Conservation (phyloP, 2,113 vertebrate species). For the Panurus biarmicus region DNA sequence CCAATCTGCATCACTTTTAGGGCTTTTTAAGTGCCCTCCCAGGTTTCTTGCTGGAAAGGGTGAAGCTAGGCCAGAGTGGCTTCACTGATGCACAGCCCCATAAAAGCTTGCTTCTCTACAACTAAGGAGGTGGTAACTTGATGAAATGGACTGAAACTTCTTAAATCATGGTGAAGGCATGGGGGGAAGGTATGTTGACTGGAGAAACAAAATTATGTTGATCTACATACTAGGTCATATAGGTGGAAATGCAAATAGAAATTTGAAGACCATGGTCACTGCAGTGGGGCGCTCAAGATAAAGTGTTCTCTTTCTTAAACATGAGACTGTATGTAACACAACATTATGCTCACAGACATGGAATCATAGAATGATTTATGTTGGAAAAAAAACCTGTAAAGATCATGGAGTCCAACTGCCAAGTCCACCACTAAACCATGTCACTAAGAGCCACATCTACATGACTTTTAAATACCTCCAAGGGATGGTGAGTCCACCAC, state of each 20-base stretch:
- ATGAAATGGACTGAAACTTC: not conserved
- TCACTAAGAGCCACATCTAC: not conserved
- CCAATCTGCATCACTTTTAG: not conserved
- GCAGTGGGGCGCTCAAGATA: not conserved
- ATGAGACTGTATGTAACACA: not conserved
- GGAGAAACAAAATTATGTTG: not conserved
- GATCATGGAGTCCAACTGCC: not conserved
- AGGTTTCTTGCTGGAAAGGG: not conserved
- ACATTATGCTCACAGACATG: not conserved
- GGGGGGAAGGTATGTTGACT: not conserved
- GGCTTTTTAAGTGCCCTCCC: not conserved
- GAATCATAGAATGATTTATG: not conserved
- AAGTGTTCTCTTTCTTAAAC: not conserved
- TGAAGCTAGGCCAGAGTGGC: not conserved
- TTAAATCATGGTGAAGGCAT: rapidly evolving
- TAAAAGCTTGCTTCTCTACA: not conserved
- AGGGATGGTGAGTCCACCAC: not conserved
- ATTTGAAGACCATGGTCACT: not conserved
- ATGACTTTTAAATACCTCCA: not conserved
- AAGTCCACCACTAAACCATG: not conserved
- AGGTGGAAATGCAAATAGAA: not conserved
- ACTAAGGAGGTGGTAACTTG: not conserved
- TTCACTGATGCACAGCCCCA: not conserved
- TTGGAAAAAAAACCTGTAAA: not conserved
- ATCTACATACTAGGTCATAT: not conserved